Base-by-base conservation (phyloP, 1,140 invertebrate species). In the Venturia canescens region DNA sequence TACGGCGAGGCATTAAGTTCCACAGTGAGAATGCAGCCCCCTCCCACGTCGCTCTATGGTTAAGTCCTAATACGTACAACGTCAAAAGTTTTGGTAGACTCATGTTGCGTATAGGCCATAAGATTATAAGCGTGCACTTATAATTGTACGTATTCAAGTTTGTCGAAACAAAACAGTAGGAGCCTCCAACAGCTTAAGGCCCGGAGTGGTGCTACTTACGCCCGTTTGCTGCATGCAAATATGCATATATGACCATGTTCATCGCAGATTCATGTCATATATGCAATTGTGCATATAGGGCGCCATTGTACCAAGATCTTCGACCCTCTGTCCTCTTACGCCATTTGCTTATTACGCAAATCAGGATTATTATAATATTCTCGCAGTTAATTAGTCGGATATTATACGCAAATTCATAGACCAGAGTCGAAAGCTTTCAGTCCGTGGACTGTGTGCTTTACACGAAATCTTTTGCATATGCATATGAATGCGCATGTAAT, bases 281-380 rank as follows among this genome's bases (percentile, higher is more conserved):
- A 63, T 63, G 60, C 23, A 27, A 63, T 3, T 27, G 27, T 63
- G 23, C 23, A 26, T 60, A 60, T 26, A 23, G 60, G 27, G 27
- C n/a, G 16, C 23, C 23, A 26, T 63, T 26, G 60, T 53, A 63
- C 60, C 15, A 15, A 13, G 27, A 27, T 23, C 3, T 63, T 13
- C 21, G 23, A 23, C 23, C 0, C 23, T 4, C 15, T 18, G 23
- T 23, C 50, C 5, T 13, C 38, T 13, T 13, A 1, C 5, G 7
- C 60, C 23, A 26, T 13, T 18, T 69, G 27, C 66, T 69, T 69
- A 69, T 69, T 69, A 18, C 15, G 16, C 26, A 69, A 69, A 69
- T 69, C 13, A 69, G 66, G 27, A 69, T 69, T 69, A 69, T 69
- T 31, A 31, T 69, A 31, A 69, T 69, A 69, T 69, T 69, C 66